A percentile compares a stretch with the other conserved stretches of the same genome.
These are phyloP conservation scores for Liparis tanakae DNA, from an alignment of 2,797 vertebrate species.

Conservation along the genomic window DNA sequence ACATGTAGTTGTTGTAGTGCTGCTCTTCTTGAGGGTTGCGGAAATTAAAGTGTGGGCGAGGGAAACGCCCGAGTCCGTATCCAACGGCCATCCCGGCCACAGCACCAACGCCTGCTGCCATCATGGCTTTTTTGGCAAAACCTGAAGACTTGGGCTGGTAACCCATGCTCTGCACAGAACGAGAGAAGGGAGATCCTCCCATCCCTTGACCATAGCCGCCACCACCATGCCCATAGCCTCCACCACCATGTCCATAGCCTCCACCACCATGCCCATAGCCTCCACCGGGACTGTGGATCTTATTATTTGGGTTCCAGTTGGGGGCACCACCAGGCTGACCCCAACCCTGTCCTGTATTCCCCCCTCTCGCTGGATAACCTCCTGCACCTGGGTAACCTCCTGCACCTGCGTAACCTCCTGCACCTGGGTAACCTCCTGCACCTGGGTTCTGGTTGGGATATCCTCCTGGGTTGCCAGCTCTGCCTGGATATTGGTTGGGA, in stretches of 20 bases:
- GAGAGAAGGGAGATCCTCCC: constrained; percentile 82
- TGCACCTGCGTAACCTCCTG: too few relatives aligned
- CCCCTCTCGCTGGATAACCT: constrained; percentile 54
- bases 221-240: constrained; percentile 68
- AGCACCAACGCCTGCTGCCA: constrained; percentile 83
- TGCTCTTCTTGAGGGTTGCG: constrained; percentile 77
- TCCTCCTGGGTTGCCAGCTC: constrained; percentile 20
- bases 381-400: constrained; percentile 45
- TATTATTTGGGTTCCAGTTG: constrained; percentile 85
- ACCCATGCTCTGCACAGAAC: constrained; percentile 75
- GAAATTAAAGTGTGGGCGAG: constrained; percentile 81
- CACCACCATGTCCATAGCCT: constrained; percentile 62
- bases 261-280: constrained; percentile 64
- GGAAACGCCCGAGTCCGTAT: constrained; percentile 83
- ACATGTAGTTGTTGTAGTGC: constrained; percentile 85
- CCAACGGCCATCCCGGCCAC: constrained; percentile 84
- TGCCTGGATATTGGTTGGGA: constrained; percentile 48
- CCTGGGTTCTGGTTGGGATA: constrained; percentile 4
- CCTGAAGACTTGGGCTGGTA: constrained; percentile 73
- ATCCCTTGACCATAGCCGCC: constrained; percentile 66
- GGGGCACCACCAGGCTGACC: constrained; percentile 55
- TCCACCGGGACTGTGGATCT: constrained; percentile 78
- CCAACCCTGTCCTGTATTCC: too few relatives aligned
- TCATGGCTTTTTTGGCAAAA: constrained; percentile 82
- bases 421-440: constrained; percentile 65